These are phyloP conservation scores for Bombycilla garrulus DNA, from an alignment of 2,113 vertebrate species.

Conservation along the genomic window DNA sequence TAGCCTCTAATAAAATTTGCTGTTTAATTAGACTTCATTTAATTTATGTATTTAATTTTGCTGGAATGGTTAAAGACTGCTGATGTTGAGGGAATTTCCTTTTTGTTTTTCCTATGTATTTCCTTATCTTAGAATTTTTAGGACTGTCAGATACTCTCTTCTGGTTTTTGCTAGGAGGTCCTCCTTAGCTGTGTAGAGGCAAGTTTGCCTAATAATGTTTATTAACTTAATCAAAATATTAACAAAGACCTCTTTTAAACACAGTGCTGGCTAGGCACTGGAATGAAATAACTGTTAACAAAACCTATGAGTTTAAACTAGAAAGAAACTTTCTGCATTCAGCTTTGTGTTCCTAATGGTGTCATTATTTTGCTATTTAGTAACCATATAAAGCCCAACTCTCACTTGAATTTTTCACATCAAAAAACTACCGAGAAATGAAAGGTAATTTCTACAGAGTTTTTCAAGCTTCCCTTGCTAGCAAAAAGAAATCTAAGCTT, in stretches of 20 bases:
- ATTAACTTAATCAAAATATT: constrained; percentile 54
- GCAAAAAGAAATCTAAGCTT: background rate
- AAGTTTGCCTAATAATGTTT: constrained; percentile 45
- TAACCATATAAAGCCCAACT: background rate
- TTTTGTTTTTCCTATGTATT: background rate
- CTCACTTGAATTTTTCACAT: background rate
- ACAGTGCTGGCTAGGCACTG: constrained; percentile 10
- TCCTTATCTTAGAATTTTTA: background rate
- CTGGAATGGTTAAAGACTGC: background rate
- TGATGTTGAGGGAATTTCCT: background rate
- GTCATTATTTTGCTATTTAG: background rate
- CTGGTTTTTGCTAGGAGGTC: constrained; percentile 21
- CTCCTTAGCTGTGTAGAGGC: background rate
- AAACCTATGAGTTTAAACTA: background rate
- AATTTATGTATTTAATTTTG: constrained; percentile 47
- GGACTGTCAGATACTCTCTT: background rate
- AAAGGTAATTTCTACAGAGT: background rate
- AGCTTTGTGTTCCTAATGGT: background rate
- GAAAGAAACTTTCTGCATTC: background rate
- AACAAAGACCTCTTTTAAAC: constrained; percentile 55
- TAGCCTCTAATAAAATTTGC: constrained; percentile 6
- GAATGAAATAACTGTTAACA: constrained; percentile 48
- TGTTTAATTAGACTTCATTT: constrained; percentile 42
- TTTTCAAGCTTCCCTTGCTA: background rate
- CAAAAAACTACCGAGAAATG: background rate